phyloP scores from a whole-genome alignment of 2,888 invertebrate species.

The Stratiomys singularior region DNA sequence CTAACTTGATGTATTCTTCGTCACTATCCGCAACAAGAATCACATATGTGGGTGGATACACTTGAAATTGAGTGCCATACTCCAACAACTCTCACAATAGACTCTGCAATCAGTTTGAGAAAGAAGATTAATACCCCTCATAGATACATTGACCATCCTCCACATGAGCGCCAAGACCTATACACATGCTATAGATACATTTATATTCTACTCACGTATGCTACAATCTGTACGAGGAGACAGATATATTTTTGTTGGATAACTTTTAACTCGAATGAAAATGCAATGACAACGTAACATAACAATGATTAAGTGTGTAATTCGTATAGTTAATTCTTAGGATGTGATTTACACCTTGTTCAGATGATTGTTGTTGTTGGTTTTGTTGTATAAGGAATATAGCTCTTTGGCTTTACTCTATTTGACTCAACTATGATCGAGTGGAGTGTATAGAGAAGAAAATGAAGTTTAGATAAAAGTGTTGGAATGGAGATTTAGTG shows the following conservation, averaged over 20 bases:
- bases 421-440: no score
- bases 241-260: neutral
- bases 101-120: conserved; percentile 46
- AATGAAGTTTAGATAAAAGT: neutral
- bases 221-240: neutral
- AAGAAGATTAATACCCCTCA: conserved; percentile 45
- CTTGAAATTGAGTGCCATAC: conserved; percentile 1
- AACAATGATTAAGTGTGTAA: conserved; percentile 47
- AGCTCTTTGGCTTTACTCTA: no score
- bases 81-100: conserved; percentile 40
- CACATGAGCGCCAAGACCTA: neutral
- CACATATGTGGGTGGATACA: conserved; percentile 25
- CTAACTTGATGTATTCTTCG: no score
- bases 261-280: conserved; percentile 14
- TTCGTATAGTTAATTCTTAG: conserved; percentile 42
- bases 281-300: conserved; percentile 45
- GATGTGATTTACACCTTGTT: conserved; percentile 45
- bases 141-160: conserved; percentile 31
- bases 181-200: neutral
- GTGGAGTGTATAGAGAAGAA: neutral
- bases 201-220: neutral
- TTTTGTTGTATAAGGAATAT: neutral
- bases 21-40: no score
- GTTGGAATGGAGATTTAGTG: neutral
- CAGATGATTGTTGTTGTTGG: conserved; percentile 23